phyloP scores from a whole-genome alignment of 2,797 vertebrate genomes.

The Rhodeus uyekii region DNA sequence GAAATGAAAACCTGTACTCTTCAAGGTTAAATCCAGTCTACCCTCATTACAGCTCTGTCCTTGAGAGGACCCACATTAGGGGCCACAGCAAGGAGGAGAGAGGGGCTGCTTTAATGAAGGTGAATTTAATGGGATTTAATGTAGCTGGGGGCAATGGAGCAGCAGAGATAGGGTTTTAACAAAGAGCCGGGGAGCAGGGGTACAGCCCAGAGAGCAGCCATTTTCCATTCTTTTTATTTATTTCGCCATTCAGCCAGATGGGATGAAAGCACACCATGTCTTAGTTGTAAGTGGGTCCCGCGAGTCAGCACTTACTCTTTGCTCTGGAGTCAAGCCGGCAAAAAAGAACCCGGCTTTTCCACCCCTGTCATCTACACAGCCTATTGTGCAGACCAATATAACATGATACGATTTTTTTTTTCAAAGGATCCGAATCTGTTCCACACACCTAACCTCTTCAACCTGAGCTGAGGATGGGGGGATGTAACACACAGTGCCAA shows the following conservation, averaged over 20 bases:
- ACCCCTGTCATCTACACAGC: slow-evolving; percentile 59
- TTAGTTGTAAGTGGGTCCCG: slow-evolving; percentile 74
- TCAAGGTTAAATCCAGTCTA: slow-evolving; percentile 85
- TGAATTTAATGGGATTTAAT: slow-evolving; percentile 90
- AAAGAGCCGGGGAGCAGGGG: slow-evolving; percentile 83
- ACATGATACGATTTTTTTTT: slow-evolving; percentile 55
- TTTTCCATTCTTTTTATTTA: slow-evolving; percentile 83
- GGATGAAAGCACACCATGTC: slow-evolving; percentile 73
- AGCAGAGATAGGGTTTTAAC: slow-evolving; percentile 86
- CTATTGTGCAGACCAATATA: slow-evolving; percentile 57
- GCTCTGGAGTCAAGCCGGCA: slow-evolving; percentile 48
- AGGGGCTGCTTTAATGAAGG: slow-evolving; percentile 86
- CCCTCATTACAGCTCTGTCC: slow-evolving; percentile 83
- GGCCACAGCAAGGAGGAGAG: slow-evolving; percentile 73
- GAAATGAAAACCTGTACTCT: slow-evolving; percentile 85
- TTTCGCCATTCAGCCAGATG: slow-evolving; percentile 76
- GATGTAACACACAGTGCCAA: slow-evolving; percentile 18
- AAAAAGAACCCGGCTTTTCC: slow-evolving; percentile 54
- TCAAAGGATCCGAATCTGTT: slow-evolving; percentile 47
- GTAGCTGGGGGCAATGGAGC: slow-evolving; percentile 85
- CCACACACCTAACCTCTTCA: slow-evolving; percentile 49
- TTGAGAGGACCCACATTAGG: slow-evolving; percentile 80
- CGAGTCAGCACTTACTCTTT: slow-evolving; percentile 72
- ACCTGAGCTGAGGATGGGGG: slow-evolving; percentile 39
- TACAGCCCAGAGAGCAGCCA: slow-evolving; percentile 78